Conservation (phyloP, 2,888 invertebrate genomes). For the Tenthredo scrophulariae region DNA sequence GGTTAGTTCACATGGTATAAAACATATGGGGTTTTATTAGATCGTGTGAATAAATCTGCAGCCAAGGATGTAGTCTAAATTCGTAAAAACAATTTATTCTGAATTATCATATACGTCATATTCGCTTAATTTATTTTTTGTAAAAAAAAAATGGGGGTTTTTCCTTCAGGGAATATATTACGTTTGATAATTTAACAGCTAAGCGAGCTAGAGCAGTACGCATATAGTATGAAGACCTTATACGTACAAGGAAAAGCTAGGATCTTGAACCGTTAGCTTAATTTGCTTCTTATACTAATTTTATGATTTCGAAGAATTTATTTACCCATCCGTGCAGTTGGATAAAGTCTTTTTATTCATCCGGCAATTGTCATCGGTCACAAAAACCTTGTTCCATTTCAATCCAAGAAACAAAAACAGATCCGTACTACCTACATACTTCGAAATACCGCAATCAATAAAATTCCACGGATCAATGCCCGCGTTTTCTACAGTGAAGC, state of each 20-base stretch:
- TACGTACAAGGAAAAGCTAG: not conserved
- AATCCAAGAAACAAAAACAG: not conserved
- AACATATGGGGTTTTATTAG: not conserved
- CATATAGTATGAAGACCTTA: not conserved
- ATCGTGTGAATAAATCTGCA: conserved; percentile 1
- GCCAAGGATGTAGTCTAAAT: not conserved
- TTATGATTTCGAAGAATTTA: conserved; percentile 18
- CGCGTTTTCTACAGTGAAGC: not conserved
- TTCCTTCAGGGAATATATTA: not conserved
- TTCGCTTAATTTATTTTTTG: not conserved
- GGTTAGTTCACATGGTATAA: conserved; percentile 15
- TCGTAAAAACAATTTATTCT: conserved; percentile 12
- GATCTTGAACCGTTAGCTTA: conserved; percentile 9
- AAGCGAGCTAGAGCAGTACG: not conserved
- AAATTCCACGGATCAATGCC: conserved; percentile 26
- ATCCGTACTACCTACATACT: not conserved
- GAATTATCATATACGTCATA: not conserved
- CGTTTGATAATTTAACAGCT: conserved; percentile 10
- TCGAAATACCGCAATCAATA: conserved; percentile 9
- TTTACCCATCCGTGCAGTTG: conserved; percentile 12
- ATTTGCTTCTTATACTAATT: conserved; percentile 39
- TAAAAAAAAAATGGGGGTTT: not conserved
- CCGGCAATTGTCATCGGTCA: conserved; percentile 21
- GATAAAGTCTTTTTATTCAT: conserved; percentile 27
- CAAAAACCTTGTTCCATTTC: not conserved